phyloP scores from a whole-genome alignment of 2,797 vertebrate genomes.

The Spatula versicolor region DNA sequence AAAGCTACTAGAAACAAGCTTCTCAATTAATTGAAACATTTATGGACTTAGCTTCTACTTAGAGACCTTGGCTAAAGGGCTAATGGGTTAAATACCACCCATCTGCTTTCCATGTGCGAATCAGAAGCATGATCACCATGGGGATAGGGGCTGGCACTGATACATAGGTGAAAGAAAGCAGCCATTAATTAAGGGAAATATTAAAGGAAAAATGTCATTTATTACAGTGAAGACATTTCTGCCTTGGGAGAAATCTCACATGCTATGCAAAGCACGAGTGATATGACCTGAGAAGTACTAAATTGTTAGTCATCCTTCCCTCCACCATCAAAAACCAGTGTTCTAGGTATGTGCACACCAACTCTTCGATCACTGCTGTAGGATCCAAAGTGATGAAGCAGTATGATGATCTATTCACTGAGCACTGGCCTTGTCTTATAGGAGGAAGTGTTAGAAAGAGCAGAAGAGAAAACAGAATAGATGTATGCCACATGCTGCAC shows the following conservation, averaged over 20 bases:
- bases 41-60: background rate
- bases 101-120: background rate
- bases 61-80: background rate
- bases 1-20: background rate
- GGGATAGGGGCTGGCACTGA: background rate
- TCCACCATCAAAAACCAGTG: accelerated
- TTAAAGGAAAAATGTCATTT: background rate
- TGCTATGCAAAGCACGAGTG: background rate
- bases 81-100: background rate
- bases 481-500: background rate
- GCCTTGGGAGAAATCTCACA: background rate
- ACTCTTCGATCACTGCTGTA: background rate
- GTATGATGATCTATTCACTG: background rate
- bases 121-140: background rate
- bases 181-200: background rate
- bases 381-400: background rate
- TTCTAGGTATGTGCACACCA: background rate
- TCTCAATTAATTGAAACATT: background rate
- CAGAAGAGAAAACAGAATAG: background rate
- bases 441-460: background rate
- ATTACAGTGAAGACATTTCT: background rate
- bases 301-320: background rate
- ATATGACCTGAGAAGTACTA: background rate
- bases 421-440: background rate
- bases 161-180: background rate